These are phyloP conservation scores for Pogona vitticeps DNA, from an alignment of 2,113 vertebrate species.

Conservation along the genomic window DNA sequence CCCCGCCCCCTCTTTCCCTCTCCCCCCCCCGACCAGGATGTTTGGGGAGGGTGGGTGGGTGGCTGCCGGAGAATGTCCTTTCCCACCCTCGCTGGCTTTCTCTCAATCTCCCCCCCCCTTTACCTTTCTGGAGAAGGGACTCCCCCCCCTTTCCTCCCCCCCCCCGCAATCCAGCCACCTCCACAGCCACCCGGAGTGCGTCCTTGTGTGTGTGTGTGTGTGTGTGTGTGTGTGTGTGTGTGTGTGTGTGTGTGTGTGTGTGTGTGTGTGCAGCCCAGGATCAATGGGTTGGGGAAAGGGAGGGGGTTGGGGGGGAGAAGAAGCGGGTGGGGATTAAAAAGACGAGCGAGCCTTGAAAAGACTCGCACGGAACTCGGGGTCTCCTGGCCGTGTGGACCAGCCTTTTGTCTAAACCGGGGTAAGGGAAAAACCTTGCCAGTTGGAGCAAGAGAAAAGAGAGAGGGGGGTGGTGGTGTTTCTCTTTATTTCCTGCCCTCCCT, in stretches of 20 bases:
- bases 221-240: too few relatives aligned
- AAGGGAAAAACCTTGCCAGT: slow-evolving; percentile 4
- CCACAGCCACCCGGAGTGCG: too few relatives aligned
- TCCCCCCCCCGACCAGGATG: background rate
- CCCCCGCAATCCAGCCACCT: background rate
- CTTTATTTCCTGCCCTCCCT: background rate
- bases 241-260: too few relatives aligned
- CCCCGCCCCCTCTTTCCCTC: slow-evolving; percentile 5
- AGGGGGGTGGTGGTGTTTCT: background rate
- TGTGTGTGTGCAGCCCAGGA: slow-evolving; percentile 45
- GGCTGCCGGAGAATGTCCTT: background rate
- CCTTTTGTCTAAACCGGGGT: slow-evolving; percentile 13
- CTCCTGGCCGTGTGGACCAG: background rate
- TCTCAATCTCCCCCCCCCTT: too few relatives aligned
- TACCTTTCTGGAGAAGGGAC: too few relatives aligned
- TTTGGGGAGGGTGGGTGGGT: too few relatives aligned
- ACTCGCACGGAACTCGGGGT: background rate
- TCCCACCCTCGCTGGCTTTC: background rate
- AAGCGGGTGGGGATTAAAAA: slow-evolving; percentile 35
- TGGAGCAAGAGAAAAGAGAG: background rate
- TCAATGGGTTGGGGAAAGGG: too few relatives aligned
- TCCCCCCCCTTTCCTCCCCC: too few relatives aligned
- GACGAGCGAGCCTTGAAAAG: background rate
- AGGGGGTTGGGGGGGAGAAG: slow-evolving; percentile 16
- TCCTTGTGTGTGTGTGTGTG: too few relatives aligned